A percentile compares a stretch with the other conserved stretches of the same genome.
Conservation (phyloP, 37 sponge, comb jelly and placozoan genomes). For the Lycopodina hypogea region DNA sequence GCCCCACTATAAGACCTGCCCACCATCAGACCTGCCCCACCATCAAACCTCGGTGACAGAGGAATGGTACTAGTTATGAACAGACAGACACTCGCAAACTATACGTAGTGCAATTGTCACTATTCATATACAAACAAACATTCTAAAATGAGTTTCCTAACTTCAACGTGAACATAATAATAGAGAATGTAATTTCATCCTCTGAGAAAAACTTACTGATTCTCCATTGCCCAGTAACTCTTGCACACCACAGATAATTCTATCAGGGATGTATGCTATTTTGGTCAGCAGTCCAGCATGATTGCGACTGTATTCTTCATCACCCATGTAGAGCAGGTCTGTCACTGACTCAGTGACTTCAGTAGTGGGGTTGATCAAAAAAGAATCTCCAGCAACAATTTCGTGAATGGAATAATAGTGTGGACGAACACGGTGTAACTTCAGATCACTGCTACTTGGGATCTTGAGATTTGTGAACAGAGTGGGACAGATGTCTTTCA, state of each 20-base stretch:
- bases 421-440: slow-evolving; percentile 18
- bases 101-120: too few species aligned
- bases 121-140: too few species aligned
- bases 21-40: too few species aligned
- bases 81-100: too few species aligned
- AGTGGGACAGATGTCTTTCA: slow-evolving; percentile 51
- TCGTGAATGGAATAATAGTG: slow-evolving; percentile 45
- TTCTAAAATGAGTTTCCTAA: too few species aligned
- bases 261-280: slow-evolving; percentile 49
- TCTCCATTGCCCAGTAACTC: slow-evolving; percentile 56
- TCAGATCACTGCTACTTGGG: slow-evolving; percentile 54
- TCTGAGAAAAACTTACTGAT: slow-evolving; percentile 38
- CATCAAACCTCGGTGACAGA: too few species aligned
- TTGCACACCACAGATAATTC: slow-evolving; percentile 31
- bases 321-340: slow-evolving; percentile 64
- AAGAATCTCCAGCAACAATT: slow-evolving; percentile 29
- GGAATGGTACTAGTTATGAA: too few species aligned
- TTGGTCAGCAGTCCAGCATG: slow-evolving; percentile 18
- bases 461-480: slow-evolving; percentile 46
- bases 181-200: too few species aligned
- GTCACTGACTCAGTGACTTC: slow-evolving; percentile 32
- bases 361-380: slow-evolving; percentile 5
- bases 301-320: slow-evolving; percentile 1
- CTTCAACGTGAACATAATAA: too few species aligned
- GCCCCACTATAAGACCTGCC: too few species aligned